Base-by-base conservation (phyloP, 2,888 invertebrate genomes). In the Mycalesis mineus region DNA sequence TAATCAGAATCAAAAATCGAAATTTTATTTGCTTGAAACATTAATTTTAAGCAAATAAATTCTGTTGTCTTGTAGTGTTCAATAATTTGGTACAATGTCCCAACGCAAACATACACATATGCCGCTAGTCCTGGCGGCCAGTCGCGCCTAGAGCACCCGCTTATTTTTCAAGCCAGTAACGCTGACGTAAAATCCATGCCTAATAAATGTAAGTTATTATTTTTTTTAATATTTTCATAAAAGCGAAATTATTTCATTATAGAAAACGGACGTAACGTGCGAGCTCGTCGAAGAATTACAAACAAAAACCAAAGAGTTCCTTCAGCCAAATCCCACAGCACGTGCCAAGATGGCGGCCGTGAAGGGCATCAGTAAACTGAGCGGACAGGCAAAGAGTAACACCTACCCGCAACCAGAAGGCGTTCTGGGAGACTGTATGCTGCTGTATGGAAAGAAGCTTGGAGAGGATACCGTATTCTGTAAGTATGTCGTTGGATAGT, bases 371-470 rank as follows among this genome's bases (percentile, higher is more conserved):
- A 98, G 98, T 73, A 99, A 99, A 91, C 92, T 99, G 65, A 95
- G 98, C 75, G 98, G 98, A 11, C 98, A 98, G 84, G 97, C 98
- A 39, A 98, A 98, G 90, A 97, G 96, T 66, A 96, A 97, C 78
- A 97, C 98, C 44, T 99, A 99, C 87, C 99, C 99, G 50, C 99
- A 99, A 83, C 98, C 99, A 0, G 99, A 99, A 87, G 99, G 99
- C 52, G 95, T 96, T 40, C 92, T 99, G 36, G 98, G 98, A 1
- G 99, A 99, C 80, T 96, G 97, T 74, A 98, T 99, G 98, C 91
- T 96, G 66, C 94, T 93, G 71, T 98, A 97, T 81, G 99, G 99
- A 63, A 95, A 95, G 85, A 97, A 97, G 84, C 92, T 99, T 65
- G 99, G 99, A 63, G 98, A 98, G 70, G 98, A 98, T 74, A 96